Evolutionary conservation across 2,888 invertebrate genomes (phyloP).

Genomic region (Crematogaster levior): DNA sequence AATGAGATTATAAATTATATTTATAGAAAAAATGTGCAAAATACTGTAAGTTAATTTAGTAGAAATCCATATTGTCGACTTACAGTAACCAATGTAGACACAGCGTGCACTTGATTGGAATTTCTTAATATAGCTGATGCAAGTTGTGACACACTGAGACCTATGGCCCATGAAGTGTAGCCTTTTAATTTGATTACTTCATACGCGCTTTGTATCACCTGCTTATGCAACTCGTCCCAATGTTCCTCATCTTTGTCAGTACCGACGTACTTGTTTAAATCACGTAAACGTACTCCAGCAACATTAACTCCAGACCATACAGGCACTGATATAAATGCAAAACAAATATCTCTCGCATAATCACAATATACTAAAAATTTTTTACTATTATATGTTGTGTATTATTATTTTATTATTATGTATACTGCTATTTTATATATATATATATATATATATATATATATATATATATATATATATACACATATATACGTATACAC

Average conservation of each 20-base stretch:
- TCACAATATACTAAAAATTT: conserved; percentile 2
- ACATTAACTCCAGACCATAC: conserved; percentile 98
- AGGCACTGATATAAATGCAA: conserved; percentile 88
- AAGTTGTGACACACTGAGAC: conserved; percentile 91
- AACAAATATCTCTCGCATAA: neutral
- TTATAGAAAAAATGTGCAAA: neutral
- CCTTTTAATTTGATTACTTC: conserved; percentile 95
- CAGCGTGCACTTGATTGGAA: conserved; percentile 91
- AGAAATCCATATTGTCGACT: conserved; percentile 71
- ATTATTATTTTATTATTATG: too few species aligned
- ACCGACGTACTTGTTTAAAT: conserved; percentile 92
- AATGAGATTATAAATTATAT: neutral
- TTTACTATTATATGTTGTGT: neutral
- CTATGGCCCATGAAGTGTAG: conserved; percentile 97
- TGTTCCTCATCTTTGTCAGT: conserved; percentile 91
- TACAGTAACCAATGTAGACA: conserved; percentile 93
- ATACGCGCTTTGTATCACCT: conserved; percentile 95
- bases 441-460: too few species aligned
- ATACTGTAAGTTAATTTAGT: conserved; percentile 7
- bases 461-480: too few species aligned
- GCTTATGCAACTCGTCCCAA: conserved; percentile 92
- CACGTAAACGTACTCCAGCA: conserved; percentile 94
- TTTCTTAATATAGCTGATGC: conserved; percentile 91
- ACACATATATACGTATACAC: too few species aligned
- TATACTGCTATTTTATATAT: too few species aligned